Evolutionary conservation across 1,140 invertebrate species (phyloP).

Genomic region (Micrasema minimum): DNA sequence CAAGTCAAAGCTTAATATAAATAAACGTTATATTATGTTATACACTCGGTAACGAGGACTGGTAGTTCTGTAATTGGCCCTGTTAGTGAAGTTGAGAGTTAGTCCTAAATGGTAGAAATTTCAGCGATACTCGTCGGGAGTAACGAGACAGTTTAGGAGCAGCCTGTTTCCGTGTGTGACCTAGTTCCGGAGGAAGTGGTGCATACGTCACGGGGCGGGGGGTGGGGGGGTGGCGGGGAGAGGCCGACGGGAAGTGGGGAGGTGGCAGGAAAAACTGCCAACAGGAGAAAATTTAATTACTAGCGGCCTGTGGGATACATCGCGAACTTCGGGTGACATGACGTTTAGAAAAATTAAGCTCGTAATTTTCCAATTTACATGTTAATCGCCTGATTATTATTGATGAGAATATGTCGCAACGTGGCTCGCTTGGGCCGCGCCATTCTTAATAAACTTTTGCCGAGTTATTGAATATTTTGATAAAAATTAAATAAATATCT

Average conservation of each 20-base stretch:
- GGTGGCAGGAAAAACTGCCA: conserved; percentile 19
- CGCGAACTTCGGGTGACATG: background rate
- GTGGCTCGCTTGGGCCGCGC: too few species aligned
- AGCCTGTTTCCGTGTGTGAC: conserved; percentile 14
- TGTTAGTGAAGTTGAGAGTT: too few species aligned
- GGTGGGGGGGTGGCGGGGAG: background rate
- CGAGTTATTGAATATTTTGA: too few species aligned
- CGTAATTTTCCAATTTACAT: conserved; percentile 29
- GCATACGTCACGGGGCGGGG: conserved; percentile 16
- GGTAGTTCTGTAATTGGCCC: too few species aligned
- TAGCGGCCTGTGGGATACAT: conserved; percentile 1
- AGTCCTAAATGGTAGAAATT: too few species aligned
- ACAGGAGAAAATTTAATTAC: conserved; percentile 32
- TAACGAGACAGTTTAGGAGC: conserved; percentile 8
- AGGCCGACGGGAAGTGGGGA: background rate
- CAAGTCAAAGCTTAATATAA: too few species aligned
- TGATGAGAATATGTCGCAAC: background rate
- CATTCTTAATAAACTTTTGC: background rate
- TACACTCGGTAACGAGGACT: too few species aligned
- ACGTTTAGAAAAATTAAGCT: conserved; percentile 4
- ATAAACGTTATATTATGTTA: too few species aligned
- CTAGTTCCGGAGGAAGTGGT: conserved; percentile 3
- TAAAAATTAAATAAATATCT: too few species aligned
- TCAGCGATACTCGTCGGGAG: background rate
- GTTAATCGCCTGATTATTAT: conserved; percentile 14